Evolutionary conservation across 2,113 vertebrate genomes (phyloP).

Genomic region (Telmatochromis brachygnathus): DNA sequence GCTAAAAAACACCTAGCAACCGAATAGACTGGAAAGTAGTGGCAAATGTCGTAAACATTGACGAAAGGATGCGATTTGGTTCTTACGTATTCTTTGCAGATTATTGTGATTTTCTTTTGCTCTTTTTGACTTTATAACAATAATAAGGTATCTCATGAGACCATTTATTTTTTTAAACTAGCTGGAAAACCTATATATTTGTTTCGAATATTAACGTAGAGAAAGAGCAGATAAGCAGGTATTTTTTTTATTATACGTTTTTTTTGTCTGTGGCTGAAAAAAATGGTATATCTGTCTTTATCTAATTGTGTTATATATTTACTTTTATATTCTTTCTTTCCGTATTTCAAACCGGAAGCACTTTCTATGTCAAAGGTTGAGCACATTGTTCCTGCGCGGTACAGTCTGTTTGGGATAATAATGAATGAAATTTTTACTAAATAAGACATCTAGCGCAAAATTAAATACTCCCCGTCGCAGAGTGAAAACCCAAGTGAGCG

Average conservation of each 20-base stretch:
- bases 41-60: constrained; percentile 15
- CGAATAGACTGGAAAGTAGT: constrained; percentile 14
- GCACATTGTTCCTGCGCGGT: constrained; percentile 53
- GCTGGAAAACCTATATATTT: background rate
- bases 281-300: rapidly evolving
- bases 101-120: background rate
- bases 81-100: background rate
- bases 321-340: too few species aligned
- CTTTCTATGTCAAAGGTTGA: constrained; percentile 29
- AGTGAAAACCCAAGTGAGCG: background rate
- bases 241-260: rapidly evolving
- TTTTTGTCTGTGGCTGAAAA: background rate
- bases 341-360: constrained; percentile 39
- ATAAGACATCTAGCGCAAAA: background rate
- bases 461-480: background rate
- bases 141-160: background rate
- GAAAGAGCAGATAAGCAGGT: background rate
- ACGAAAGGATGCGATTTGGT: background rate
- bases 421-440: constrained; percentile 26
- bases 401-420: background rate
- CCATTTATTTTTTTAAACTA: background rate
- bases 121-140: background rate
- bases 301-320: background rate
- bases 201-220: background rate
- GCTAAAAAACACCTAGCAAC: constrained; percentile 59